A percentile compares a stretch with the other conserved stretches of the same genome.
Conservation (phyloP, 2,888 invertebrate species). For the Sphaeridia pumilis region DNA sequence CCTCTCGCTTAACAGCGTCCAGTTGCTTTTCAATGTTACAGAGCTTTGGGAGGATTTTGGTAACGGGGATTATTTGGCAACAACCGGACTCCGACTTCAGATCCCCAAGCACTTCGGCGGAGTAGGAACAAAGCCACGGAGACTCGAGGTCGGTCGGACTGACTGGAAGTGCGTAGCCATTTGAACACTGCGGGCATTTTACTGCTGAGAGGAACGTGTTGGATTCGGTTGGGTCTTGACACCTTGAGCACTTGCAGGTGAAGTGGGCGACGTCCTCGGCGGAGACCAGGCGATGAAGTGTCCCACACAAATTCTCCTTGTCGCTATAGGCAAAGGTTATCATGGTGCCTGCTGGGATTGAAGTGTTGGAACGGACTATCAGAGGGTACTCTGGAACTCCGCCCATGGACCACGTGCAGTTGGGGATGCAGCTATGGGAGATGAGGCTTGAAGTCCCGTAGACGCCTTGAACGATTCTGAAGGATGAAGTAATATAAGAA, state of each 20-base stretch:
- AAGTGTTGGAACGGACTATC: constrained; percentile 15
- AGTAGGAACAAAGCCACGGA: constrained; percentile 20
- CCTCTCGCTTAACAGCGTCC: background rate
- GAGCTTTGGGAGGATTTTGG: background rate
- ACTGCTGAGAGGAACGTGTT: constrained; percentile 24
- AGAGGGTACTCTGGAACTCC: constrained; percentile 14
- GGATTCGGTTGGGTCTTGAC: constrained; percentile 24
- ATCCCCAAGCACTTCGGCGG: background rate
- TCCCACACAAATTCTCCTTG: constrained; percentile 25
- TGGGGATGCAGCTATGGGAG: constrained; percentile 26
- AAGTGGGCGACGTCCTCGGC: constrained; percentile 29
- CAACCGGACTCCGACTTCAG: background rate
- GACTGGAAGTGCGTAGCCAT: constrained; percentile 19
- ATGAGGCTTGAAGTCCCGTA: constrained; percentile 17
- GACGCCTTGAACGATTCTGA: constrained; percentile 22
- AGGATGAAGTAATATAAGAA: constrained; percentile 4
- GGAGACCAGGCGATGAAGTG: constrained; percentile 24
- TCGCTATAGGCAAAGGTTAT: constrained; percentile 25
- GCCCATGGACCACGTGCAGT: constrained; percentile 23
- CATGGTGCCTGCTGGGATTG: constrained; percentile 22
- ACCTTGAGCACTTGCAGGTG: constrained; percentile 22
- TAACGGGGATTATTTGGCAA: background rate
- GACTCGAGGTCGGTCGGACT: constrained; percentile 19
- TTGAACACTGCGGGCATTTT: constrained; percentile 21
- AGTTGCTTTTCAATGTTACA: background rate